Evolutionary conservation across 2,888 invertebrate genomes (phyloP), one percentile per base, ranked within the genome.

Genomic region (Microctonus aethiopoides): DNA sequence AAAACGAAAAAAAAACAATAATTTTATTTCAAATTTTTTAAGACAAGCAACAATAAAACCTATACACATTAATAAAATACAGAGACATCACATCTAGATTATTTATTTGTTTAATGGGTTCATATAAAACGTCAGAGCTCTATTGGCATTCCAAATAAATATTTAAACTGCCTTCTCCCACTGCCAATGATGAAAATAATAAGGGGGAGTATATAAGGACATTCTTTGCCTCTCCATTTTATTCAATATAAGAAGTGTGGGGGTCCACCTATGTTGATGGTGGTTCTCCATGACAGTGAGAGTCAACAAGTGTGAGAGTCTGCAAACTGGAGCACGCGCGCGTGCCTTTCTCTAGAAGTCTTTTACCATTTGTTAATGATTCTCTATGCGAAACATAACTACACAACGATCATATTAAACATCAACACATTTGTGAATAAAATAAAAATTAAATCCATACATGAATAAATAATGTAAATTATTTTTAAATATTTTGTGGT

Each of bases 311-410:
- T 60, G 69, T 63, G 70, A 64, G 66, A 68, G 72, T 73, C 66
- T 70, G 65, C 63, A 67, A 76, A 73, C 57, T 73, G 74, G 76
- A 74, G 74, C 74, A 73, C 70, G 64, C 72, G 72, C 62, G 62
- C 56, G 71, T 60, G 71, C 74, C 76, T 76, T 76, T 76, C 76
- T 74, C 73, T 74, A 57, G 29, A 22, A 60, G 52, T 24, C 32
- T 63, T 63, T 65, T 63, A 24, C 32, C 57, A n/a, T 63, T 26
- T 46, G 36, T 68, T 34, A 34, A 57, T 5, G 11, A 9, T 36
- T 16, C 36, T 60, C 5, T 16, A 20, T n/a, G 22, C 22, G 3
- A 32, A 22, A 39, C 22, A 41, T 29, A 46, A 13, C 34, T 32
- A 16, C 10, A 10, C 11, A 26, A 7, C 24, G 20, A 20, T 46